Base-by-base conservation (phyloP, 2,113 vertebrate species). In the Phalacrocorax pelagicus region DNA sequence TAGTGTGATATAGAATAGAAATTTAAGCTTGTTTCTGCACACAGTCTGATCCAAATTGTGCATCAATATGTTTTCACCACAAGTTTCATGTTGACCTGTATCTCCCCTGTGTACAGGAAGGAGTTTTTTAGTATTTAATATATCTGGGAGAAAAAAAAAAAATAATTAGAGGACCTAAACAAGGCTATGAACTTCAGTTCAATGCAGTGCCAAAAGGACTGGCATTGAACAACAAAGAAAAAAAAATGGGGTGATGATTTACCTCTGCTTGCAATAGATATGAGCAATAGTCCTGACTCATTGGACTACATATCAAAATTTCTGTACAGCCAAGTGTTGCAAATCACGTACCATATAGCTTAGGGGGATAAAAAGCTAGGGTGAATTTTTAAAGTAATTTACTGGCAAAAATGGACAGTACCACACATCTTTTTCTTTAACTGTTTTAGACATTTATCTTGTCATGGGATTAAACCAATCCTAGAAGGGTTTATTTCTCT, bases 41-140 rank as follows among this genome's bases (percentile, higher is more conserved):
- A 5, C 5, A 55, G 1, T 58, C 21, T 70, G 34, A 36, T 82
- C 17, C 27, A 36, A 16, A 77, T 26, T 52, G 4, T 34, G 7
- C 4, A 23, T 40, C 20, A n/a, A 2, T 13, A 2, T 23, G 2
- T 88, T 94, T 90, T 65, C 14, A 75, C 4, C 12, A 10, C 6
- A 61, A 3, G 2, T 63, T 82, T 88, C 1, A 0, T 23, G 13
- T 21, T 10, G 7, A 86, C 27, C 1, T 44, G 2, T n/a, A 24
- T 65, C 11, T 59, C 3, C 3, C 9, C 3, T 55, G 5, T 32
- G 6, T 29, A 40, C 2, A 44, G 8, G 26, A 59, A 19, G 5
- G 10, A 72, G 5, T 3, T 59, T 79, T 62, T 49, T 27, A 65
- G 11, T 55, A n/a, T 30, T 73, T 20, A 12, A 5, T n/a, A 46